Percentiles rank a stretch among this genome's conserved stretches.
These are phyloP conservation scores for Drosophila subobscura DNA, from an alignment of 1,140 invertebrate species.

Conservation along the genomic window DNA sequence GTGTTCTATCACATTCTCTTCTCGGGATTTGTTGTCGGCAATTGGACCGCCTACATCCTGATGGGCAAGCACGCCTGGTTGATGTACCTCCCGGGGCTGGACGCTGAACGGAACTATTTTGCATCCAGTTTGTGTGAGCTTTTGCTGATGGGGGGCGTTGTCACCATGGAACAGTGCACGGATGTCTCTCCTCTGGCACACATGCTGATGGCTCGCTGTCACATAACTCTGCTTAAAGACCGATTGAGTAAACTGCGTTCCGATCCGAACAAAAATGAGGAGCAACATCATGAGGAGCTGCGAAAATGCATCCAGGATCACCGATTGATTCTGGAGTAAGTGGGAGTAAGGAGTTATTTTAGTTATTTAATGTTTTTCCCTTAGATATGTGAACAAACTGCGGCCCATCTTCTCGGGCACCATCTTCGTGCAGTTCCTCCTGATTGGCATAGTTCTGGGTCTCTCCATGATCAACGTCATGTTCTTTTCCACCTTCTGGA, in stretches of 20 bases:
- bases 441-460: slow-evolving; percentile 26
- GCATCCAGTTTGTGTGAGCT: slow-evolving; percentile 10
- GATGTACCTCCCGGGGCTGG: slow-evolving; percentile 50
- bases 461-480: slow-evolving; percentile 25
- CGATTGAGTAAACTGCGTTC: slow-evolving; percentile 11
- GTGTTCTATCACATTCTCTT: slow-evolving; percentile 12
- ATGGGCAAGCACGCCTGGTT: slow-evolving; percentile 41
- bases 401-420: slow-evolving; percentile 40
- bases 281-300: slow-evolving; percentile 29
- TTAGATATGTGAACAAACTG: slow-evolving; percentile 27
- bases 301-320: slow-evolving; percentile 36
- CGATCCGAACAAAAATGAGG: slow-evolving; percentile 15
- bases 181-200: slow-evolving; percentile 36
- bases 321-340: slow-evolving; percentile 31
- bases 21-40: slow-evolving; percentile 13
- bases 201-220: slow-evolving; percentile 22
- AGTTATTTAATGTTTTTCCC: neutral
- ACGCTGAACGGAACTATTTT: slow-evolving; percentile 29
- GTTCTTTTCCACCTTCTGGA: slow-evolving; percentile 31
- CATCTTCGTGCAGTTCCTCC: slow-evolving; percentile 35
- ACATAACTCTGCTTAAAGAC: slow-evolving; percentile 7
- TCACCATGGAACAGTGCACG: slow-evolving; percentile 1
- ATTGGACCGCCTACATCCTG: slow-evolving; percentile 5
- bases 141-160: slow-evolving; percentile 17
- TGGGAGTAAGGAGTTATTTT: too few species aligned